Evolutionary conservation across 2,113 vertebrate species (phyloP).

Genomic region (Sterrhoptilus dennistouni): DNA sequence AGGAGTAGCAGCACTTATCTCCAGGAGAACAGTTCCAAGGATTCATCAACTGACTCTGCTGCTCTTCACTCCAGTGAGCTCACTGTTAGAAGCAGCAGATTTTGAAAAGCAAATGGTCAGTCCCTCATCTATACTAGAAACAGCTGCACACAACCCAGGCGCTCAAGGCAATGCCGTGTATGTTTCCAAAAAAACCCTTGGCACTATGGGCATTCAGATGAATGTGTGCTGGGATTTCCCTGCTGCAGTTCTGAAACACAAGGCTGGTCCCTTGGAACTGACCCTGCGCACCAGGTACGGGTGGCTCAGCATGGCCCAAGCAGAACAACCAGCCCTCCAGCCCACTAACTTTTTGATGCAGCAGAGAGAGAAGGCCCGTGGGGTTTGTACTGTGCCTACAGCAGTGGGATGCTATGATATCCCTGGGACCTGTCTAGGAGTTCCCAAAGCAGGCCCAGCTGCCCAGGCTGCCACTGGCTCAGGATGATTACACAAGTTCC

Average conservation of each 20-base stretch:
- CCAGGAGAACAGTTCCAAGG: neutral
- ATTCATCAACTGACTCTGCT: neutral
- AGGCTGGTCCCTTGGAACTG: neutral
- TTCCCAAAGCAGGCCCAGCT: neutral
- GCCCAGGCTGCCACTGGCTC: neutral
- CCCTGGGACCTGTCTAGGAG: neutral
- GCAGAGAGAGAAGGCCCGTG: fast-evolving
- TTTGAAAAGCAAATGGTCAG: neutral
- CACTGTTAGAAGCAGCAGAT: neutral
- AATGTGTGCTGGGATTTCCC: neutral
- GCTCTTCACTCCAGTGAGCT: neutral
- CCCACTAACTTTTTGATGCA: neutral
- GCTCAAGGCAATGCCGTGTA: neutral
- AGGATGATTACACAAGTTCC: neutral
- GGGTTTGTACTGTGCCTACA: neutral
- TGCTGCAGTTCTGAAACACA: neutral
- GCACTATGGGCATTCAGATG: neutral
- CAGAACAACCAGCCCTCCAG: neutral
- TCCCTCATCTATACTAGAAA: neutral
- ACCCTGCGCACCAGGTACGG: fast-evolving
- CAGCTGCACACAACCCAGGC: neutral
- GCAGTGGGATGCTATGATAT: fast-evolving
- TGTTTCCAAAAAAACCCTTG: neutral
- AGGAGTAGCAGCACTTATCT: neutral
- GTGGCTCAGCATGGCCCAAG: neutral